Evolutionary conservation across 2,113 vertebrate genomes (phyloP), one percentile per base, ranked within the genome.

Genomic region (Arizona elegans): DNA sequence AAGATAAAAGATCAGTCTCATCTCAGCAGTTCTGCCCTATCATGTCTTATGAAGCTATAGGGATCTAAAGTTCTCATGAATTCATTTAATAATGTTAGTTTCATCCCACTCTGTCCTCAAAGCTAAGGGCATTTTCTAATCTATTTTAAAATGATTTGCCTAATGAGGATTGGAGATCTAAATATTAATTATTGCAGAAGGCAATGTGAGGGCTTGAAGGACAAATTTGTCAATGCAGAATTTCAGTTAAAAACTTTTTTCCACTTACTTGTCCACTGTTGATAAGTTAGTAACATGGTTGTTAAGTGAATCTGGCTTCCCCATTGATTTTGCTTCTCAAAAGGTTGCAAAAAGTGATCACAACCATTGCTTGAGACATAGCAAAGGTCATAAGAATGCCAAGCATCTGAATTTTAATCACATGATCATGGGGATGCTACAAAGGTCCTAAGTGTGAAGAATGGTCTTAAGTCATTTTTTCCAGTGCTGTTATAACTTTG

Each of bases 151-250:
- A 87, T 1, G 12, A 62, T 1, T 7, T 29, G 23, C 54, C 62
- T 91, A 91, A 91, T 75, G 53, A 91, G 52, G 65, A 55, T 54
- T 43, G 21, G 90, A 85, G 33, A 56, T 81, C 70, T 91, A 91
- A 75, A 91, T 90, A 54, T 90, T 75, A 54, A 54, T 93, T 75
- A 53, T 91, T 85, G 11, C 53, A 86, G 53, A 33, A 55, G 53
- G 50, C 50, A 90, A 52, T 33, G 65, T 54, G 53, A 75, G 75
- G 26, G 43, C 21, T 29, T 55, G 24, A 91, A 91, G 15, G 33
- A 26, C 53, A 85, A 38, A 26, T 13, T 1, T 55, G n/a, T 53
- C 17, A 47, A 85, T 58, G 6, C 54, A 47, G 24, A 58, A 19
- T 47, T 9, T 6, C 24, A 91, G 11, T 13, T 47, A 9, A 15